Evolutionary conservation across 64 coral and sea anemone species (phyloP), one percentile per base, ranked within the genome.

Genomic region (Pocillopora verrucosa): DNA sequence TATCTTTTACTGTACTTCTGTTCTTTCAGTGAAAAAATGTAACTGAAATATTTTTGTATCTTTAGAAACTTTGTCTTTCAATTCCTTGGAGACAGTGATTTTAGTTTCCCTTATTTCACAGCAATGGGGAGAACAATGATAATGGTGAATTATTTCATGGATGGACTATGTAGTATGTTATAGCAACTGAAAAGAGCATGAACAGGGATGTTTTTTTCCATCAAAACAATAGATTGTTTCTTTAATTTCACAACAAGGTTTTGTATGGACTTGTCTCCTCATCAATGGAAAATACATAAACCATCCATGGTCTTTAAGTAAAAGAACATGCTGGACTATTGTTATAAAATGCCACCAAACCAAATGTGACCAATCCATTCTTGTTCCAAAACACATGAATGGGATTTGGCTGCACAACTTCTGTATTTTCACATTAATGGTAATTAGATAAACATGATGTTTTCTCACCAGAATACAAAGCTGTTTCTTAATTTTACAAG

Each of bases 261-360:
- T 75, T 75, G 34, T 62, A 17, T 62, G 12, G 12, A 1, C 61
- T 56, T 78, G 38, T 78, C 56, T 78, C 37, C 3, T 36, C 76
- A 78, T 78, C 58, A 51, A 78, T 78, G 76, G 76, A 19, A 78
- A 78, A 78, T 78, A 19, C 37, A 56, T 36, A 78, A 78, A 78
- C 76, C 76, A 56, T 78, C 24, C 36, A 78, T 78, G 41, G 76
- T 78, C 76, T 78, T 36, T 36, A 75, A 75, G 73, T 75, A 75
- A 75, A 75, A 75, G 0, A 75, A 75, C 73, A 75, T 75, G 25
- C 73, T 75, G 34, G 73, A 36, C 36, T 38, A 36, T 75, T 36
- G 73, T 75, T 75, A 75, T 75, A 24, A 75, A 75, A 75, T 75
- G 73, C 34, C 5, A 34, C 34, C 73, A 75, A 75, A 75, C 73